phyloP scores from a whole-genome alignment of 2,888 invertebrate genomes.

The Drepanosiphum platanoidis region DNA sequence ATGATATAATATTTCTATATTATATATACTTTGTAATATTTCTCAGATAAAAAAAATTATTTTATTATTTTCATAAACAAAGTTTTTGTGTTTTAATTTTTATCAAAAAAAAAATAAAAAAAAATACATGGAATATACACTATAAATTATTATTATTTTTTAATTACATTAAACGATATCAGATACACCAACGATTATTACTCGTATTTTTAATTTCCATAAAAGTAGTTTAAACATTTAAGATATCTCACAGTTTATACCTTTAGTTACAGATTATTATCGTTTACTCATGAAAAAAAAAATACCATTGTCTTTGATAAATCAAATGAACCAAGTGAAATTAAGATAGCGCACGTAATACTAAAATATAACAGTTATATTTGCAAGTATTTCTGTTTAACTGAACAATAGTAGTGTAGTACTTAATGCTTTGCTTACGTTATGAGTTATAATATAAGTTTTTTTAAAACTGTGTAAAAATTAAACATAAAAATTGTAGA shows the following conservation, averaged over 20 bases:
- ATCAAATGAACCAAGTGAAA: conserved; percentile 17
- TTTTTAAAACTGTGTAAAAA: not conserved
- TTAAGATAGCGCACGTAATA: conserved; percentile 39
- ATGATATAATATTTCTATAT: too few species aligned
- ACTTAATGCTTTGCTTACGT: too few species aligned
- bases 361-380: not conserved
- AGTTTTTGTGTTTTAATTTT: too few species aligned
- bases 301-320: conserved; percentile 10
- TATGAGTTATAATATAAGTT: not conserved
- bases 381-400: conserved; percentile 6
- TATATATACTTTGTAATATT: too few species aligned
- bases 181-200: not conserved
- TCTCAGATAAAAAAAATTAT: too few species aligned
- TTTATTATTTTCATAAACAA: too few species aligned
- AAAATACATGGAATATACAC: too few species aligned
- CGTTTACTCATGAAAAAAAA: not conserved
- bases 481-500: not conserved
- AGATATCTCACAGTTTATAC: not conserved
- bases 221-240: not conserved
- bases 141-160: too few species aligned
- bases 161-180: too few species aligned
- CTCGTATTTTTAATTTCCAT: not conserved
- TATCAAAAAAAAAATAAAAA: too few species aligned
- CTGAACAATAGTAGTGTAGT: not conserved
- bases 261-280: not conserved